Base-by-base conservation (phyloP, 2,113 vertebrate genomes). In the Peromyscus leucopus region DNA sequence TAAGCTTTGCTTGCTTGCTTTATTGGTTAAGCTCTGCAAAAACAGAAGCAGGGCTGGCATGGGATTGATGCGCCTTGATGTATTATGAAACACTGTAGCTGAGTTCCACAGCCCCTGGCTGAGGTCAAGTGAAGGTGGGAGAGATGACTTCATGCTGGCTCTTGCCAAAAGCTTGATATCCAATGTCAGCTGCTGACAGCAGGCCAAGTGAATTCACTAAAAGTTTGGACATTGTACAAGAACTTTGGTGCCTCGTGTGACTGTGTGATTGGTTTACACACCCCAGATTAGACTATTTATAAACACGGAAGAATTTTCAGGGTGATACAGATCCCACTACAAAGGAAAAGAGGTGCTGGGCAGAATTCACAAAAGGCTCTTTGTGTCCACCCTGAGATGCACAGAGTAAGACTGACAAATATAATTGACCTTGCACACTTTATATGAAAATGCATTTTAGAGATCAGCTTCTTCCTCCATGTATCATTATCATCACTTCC, bases 171-270 rank as follows among this genome's bases (percentile, higher is more conserved):
- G 85, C 55, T 51, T 75, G 87, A 93, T 93, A 96, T 61, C 92
- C 39, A 4, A 59, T 79, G 94, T 97, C 86, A 2, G 78, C 55
- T 2, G 69, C 33, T 98, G 97, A 97, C 86, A 93, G 82, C 80
- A 24, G 95, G 97, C 98, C 98, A 99, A 98, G 94, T 82, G 91
- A 97, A 97, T 96, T 97, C 97, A 97, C 96, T 97, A 67, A 89
- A 97, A 97, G 95, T 95, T 94, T 97, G 98, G 98, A 94, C 93
- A 26, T 59, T 87, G 76, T 87, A 95, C 97, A 94, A 84, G 97
- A 98, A 95, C 89, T 89, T 46, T n/a, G 92, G 59, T 96, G 97
- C 96, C 95, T 98, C 97, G 6, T 94, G 83, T 97, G 97, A 98
- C 26, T 5, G 84, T 95, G 63, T 48, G 97, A 97, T 94, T 96